These are phyloP conservation scores for Chaetorhynchus papuensis DNA, from an alignment of 2,113 vertebrate species.

Conservation along the genomic window DNA sequence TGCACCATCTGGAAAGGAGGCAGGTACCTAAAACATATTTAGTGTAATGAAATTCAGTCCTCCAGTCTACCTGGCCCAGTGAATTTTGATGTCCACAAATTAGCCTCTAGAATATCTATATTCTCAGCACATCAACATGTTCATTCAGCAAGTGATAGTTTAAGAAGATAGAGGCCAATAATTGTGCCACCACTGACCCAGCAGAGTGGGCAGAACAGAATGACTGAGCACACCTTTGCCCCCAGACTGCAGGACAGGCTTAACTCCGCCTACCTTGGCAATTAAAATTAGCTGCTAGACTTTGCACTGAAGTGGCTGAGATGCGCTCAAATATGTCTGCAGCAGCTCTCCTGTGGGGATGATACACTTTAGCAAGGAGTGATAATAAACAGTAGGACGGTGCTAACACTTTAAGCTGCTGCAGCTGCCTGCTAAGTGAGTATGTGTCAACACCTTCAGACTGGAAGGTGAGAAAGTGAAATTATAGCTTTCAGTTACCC, in stretches of 20 bases:
- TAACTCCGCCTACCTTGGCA: background rate
- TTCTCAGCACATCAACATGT: background rate
- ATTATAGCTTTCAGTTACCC: conserved; percentile 22
- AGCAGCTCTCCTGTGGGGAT: conserved; percentile 5
- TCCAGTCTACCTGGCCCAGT: background rate
- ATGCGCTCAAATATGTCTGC: background rate
- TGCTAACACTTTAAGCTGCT: conserved; percentile 57
- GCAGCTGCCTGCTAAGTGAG: conserved; percentile 61
- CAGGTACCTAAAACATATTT: background rate
- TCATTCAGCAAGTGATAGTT: background rate
- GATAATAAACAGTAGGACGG: conserved; percentile 60
- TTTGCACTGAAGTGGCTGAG: background rate
- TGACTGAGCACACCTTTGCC: background rate
- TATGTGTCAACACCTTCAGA: conserved; percentile 51
- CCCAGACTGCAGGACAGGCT: background rate
- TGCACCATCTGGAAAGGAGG: background rate
- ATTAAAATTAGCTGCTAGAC: background rate
- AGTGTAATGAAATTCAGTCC: background rate
- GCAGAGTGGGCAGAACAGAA: background rate
- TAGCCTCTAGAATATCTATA: background rate
- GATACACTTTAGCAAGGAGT: conserved; percentile 36
- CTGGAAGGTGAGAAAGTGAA: conserved; percentile 51
- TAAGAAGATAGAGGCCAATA: background rate
- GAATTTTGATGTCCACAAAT: background rate
- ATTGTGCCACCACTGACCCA: background rate